Percentiles rank a stretch among this genome's conserved stretches.
Evolutionary conservation across 2,113 vertebrate species (phyloP).

Genomic region (Polypterus bichir): DNA sequence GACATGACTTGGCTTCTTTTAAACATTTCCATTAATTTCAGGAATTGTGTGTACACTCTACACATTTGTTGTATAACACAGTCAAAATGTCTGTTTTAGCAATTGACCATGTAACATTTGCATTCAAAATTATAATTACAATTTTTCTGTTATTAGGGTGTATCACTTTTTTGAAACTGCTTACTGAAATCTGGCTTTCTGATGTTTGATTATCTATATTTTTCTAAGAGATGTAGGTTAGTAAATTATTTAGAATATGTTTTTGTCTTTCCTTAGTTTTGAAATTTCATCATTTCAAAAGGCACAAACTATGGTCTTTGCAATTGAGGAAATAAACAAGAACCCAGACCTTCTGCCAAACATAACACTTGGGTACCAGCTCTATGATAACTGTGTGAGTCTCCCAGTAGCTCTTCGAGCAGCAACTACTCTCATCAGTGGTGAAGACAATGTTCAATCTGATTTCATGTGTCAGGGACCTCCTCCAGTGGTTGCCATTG

Average conservation of each 20-base stretch:
- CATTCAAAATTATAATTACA: no score
- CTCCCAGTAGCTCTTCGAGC: background rate
- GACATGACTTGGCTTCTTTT: no score
- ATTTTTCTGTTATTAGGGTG: background rate
- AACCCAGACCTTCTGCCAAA: constrained; percentile 8
- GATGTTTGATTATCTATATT: background rate
- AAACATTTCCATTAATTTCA: no score
- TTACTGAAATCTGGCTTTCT: background rate
- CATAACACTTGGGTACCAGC: constrained; percentile 5
- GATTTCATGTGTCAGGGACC: background rate
- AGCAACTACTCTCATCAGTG: background rate
- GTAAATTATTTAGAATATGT: background rate
- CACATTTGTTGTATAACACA: no score
- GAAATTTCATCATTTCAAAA: no score
- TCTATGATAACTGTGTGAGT: constrained; percentile 2
- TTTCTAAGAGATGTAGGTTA: background rate
- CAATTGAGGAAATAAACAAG: constrained; percentile 4
- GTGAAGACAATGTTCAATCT: background rate
- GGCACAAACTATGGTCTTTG: no score
- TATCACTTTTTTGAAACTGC: background rate
- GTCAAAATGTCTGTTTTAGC: no score
- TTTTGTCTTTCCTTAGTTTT: background rate
- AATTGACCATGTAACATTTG: no score
- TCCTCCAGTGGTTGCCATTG: background rate
- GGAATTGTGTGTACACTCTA: no score